These are phyloP conservation scores for Bombus sylvicola DNA, from an alignment of 1,140 invertebrate genomes.

Conservation along the genomic window DNA sequence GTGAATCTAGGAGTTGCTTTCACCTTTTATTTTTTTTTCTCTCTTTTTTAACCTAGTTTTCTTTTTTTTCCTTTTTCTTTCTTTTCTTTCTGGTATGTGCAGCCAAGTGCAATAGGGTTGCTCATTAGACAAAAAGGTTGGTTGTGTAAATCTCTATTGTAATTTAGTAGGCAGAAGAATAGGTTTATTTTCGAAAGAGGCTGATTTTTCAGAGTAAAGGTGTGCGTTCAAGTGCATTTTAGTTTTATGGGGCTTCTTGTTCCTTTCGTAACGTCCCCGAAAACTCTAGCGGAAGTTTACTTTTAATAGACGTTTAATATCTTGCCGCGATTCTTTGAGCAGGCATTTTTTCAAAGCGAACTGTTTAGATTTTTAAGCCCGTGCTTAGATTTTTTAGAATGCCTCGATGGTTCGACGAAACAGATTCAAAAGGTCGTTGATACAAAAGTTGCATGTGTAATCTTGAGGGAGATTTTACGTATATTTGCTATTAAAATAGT, in stretches of 20 bases:
- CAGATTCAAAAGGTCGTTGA: not conserved
- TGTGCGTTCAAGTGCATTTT: not conserved
- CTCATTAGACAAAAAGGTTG: not conserved
- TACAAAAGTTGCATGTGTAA: not conserved
- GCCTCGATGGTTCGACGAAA: not conserved
- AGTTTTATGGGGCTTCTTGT: not conserved
- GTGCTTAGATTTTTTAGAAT: not conserved
- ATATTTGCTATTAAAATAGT: too few relatives aligned
- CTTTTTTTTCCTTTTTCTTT: not conserved
- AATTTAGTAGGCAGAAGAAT: not conserved
- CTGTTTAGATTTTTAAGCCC: not conserved
- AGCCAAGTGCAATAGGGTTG: not conserved
- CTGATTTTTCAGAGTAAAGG: not conserved
- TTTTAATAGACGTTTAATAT: not conserved
- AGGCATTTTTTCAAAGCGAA: not conserved
- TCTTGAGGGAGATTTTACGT: too few relatives aligned
- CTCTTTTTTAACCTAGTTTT: not conserved
- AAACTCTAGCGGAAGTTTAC: not conserved
- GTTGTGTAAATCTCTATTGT: not conserved
- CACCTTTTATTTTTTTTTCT: not conserved
- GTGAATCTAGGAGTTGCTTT: not conserved
- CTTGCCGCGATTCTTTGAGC: not conserved
- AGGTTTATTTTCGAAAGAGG: too few relatives aligned
- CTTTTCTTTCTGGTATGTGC: not conserved
- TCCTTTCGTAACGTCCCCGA: not conserved